Evolutionary conservation across 2,113 vertebrate species (phyloP).

Genomic region (Clinocottus analis): DNA sequence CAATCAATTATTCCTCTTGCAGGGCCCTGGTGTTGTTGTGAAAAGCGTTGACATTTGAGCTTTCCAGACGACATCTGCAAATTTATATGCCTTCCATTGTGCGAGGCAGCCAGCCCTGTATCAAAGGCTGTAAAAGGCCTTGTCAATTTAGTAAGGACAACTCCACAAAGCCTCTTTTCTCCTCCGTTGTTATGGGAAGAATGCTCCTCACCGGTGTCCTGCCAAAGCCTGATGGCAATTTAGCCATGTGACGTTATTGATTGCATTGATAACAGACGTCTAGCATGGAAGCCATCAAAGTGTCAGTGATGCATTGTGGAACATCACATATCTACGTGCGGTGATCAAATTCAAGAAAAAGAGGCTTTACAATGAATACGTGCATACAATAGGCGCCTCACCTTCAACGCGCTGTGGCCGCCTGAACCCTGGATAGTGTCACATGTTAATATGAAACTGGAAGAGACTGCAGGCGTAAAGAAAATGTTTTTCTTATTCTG

Average conservation of each 20-base stretch:
- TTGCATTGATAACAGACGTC: constrained; percentile 65
- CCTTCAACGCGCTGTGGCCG: background rate
- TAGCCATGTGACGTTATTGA: constrained; percentile 57
- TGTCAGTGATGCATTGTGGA: constrained; percentile 15
- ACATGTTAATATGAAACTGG: background rate
- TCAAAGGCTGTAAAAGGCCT: constrained; percentile 97
- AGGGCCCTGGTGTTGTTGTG: constrained; percentile 90
- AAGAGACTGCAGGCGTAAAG: background rate
- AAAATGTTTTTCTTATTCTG: background rate
- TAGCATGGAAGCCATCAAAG: constrained; percentile 39
- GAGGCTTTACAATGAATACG: constrained; percentile 3
- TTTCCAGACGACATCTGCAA: constrained; percentile 96
- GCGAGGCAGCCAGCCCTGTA: constrained; percentile 92
- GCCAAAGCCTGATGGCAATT: constrained; percentile 65
- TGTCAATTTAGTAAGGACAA: constrained; percentile 96
- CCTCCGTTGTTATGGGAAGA: constrained; percentile 71
- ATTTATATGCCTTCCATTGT: constrained; percentile 97
- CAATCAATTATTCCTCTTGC: constrained; percentile 96
- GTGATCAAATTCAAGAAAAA: constrained; percentile 1
- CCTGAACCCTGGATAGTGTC: background rate
- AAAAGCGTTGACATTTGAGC: constrained; percentile 99
- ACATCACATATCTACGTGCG: constrained; percentile 1
- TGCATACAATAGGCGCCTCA: background rate
- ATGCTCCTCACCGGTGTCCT: constrained; percentile 63
- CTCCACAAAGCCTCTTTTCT: constrained; percentile 87